Evolutionary conservation across 2,797 vertebrate species (phyloP).

Genomic region (Rhynchonycteris naso): DNA sequence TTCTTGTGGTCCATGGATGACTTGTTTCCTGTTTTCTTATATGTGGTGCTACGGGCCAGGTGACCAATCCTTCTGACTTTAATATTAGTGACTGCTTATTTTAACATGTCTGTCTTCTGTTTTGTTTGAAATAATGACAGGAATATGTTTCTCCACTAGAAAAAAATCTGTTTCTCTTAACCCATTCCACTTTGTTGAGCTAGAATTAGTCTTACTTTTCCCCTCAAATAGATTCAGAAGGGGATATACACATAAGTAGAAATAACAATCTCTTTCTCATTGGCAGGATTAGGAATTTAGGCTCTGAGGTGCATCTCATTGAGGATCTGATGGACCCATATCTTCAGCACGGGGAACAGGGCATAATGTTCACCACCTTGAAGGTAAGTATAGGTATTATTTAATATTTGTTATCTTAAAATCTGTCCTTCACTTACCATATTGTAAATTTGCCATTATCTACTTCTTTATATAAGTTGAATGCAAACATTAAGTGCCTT

Average conservation of each 20-base stretch:
- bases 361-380: slow-evolving; percentile 99
- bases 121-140: slow-evolving; percentile 3
- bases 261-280: slow-evolving; percentile 52
- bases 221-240: neutral
- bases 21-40: slow-evolving; percentile 98
- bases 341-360: slow-evolving; percentile 97
- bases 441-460: neutral
- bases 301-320: slow-evolving; percentile 97
- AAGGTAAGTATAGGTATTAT: slow-evolving; percentile 87
- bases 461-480: neutral
- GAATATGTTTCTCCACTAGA: neutral
- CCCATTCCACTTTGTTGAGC: neutral
- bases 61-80: slow-evolving; percentile 74
- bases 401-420: neutral
- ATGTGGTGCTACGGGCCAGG: slow-evolving; percentile 98
- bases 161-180: neutral
- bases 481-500: slow-evolving; percentile 10
- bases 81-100: neutral
- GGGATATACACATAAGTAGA: neutral
- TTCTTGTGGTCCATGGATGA: slow-evolving; percentile 99
- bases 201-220: slow-evolving; percentile 40
- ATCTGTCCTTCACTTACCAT: neutral
- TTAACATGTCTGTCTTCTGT: neutral
- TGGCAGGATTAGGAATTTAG: slow-evolving; percentile 95
- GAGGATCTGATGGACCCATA: slow-evolving; percentile 99